Percentiles rank a stretch among this genome's conserved stretches.
These are phyloP conservation scores for Cottus gobio DNA, from an alignment of 2,113 vertebrate genomes.

Conservation along the genomic window DNA sequence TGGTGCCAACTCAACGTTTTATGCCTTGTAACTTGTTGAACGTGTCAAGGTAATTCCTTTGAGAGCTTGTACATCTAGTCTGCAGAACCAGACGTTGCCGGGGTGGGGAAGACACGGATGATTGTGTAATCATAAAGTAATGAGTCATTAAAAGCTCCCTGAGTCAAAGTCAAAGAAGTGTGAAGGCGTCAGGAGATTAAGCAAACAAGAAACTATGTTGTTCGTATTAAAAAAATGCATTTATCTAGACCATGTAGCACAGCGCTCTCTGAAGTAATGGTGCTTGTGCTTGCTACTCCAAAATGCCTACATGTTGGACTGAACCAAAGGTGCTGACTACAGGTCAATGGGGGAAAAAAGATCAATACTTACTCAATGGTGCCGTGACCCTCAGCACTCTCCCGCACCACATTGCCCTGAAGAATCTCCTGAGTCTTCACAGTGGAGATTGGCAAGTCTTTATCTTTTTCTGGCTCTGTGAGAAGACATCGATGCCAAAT, in stretches of 20 bases:
- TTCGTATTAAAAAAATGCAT: not conserved
- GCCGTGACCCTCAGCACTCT: conserved; percentile 90
- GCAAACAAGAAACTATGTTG: not conserved
- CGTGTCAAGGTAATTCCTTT: conserved; percentile 2
- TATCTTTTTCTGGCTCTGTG: conserved; percentile 75
- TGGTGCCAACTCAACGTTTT: not conserved
- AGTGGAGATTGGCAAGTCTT: conserved; percentile 84
- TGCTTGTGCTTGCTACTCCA: conserved; percentile 7
- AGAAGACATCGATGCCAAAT: conserved; percentile 35
- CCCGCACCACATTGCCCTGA: conserved; percentile 86
- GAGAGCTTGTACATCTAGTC: conserved; percentile 13
- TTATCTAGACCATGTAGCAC: not conserved
- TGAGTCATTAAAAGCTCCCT: conserved; percentile 7
- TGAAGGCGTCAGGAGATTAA: not conserved
- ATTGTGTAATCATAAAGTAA: conserved; percentile 8
- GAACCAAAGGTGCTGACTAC: conserved; percentile 29
- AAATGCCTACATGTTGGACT: conserved; percentile 28
- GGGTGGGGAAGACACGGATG: conserved; percentile 21
- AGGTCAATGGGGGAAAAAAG: conserved; percentile 14
- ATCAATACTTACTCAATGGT: conserved; percentile 91
- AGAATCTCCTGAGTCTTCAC: conserved; percentile 89
- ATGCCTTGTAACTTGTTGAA: conserved; percentile 1
- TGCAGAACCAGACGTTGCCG: conserved; percentile 21
- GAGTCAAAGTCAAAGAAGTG: not conserved
- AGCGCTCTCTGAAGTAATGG: not conserved